Percentiles rank a stretch among this genome's conserved stretches.
Evolutionary conservation across 2,888 invertebrate species (phyloP).

Genomic region (Imbricaverruca yamaguchii): DNA sequence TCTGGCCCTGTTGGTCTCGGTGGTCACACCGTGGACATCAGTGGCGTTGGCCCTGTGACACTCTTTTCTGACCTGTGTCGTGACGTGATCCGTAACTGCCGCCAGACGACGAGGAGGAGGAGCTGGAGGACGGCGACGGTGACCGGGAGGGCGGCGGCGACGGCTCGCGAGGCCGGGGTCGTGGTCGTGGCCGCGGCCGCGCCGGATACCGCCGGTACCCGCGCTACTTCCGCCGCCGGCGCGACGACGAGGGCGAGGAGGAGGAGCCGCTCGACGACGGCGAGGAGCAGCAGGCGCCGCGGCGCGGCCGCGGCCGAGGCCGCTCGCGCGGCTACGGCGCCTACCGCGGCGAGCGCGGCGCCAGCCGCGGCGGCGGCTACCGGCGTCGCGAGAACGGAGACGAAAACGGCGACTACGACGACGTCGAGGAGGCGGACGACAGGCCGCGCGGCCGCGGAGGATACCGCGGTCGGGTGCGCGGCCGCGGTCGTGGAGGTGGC

Average conservation of each 20-base stretch:
- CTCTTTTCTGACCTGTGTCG: no score
- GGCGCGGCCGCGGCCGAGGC: constrained; percentile 28
- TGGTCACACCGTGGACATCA: no score
- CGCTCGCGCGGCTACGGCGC: constrained; percentile 29
- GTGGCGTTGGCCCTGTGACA: no score
- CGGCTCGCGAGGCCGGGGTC: constrained; percentile 33
- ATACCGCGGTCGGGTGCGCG: constrained; percentile 19
- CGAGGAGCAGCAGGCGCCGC: not conserved
- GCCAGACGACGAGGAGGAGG: constrained; percentile 34
- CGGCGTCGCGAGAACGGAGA: not conserved
- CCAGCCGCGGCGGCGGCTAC: constrained; percentile 24
- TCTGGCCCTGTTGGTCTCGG: no score
- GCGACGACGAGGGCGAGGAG: constrained; percentile 39
- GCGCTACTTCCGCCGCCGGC: constrained; percentile 48
- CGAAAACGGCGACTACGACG: constrained; percentile 8
- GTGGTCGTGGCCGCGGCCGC: constrained; percentile 36
- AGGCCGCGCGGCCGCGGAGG: constrained; percentile 16
- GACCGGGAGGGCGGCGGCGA: constrained; percentile 27
- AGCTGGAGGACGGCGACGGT: constrained; percentile 28
- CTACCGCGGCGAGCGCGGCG: constrained; percentile 28
- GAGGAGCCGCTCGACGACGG: constrained; percentile 26
- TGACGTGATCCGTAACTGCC: not conserved
- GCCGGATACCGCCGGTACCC: constrained; percentile 49
- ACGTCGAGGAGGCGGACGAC: not conserved
- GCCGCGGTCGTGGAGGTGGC: constrained; percentile 31